These are phyloP conservation scores for Drosophila quadrilineata DNA, from an alignment of 1,140 invertebrate species.

Conservation along the genomic window DNA sequence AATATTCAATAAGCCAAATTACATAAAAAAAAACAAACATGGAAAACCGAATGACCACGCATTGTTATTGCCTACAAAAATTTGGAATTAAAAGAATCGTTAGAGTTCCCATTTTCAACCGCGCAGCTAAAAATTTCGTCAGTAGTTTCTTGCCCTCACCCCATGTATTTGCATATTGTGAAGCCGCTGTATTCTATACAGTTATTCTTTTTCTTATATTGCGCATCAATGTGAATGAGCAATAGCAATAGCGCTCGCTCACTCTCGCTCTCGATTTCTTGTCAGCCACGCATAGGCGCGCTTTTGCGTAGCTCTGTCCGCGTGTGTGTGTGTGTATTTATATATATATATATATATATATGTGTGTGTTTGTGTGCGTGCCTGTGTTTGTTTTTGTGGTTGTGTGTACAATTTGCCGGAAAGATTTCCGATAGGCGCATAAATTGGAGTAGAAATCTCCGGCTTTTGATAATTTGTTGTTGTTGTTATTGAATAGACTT, in stretches of 20 bases:
- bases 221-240: constrained; percentile 72
- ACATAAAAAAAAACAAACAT: constrained; percentile 62
- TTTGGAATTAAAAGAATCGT: constrained; percentile 5
- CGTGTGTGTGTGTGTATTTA: background rate
- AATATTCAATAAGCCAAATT: constrained; percentile 68
- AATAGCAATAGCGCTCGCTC: constrained; percentile 56
- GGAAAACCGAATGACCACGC: constrained; percentile 14
- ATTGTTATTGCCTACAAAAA: background rate
- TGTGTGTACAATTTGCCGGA: constrained; percentile 41
- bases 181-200: constrained; percentile 40
- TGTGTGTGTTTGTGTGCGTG: constrained; percentile 9
- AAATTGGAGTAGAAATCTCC: background rate
- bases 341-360: background rate
- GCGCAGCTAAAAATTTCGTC: constrained; percentile 50
- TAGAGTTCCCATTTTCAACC: constrained; percentile 48
- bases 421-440: constrained; percentile 41
- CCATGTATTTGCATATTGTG: constrained; percentile 30
- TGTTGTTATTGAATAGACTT: too few relatives aligned
- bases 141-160: constrained; percentile 55
- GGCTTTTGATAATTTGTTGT: too few relatives aligned
- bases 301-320: constrained; percentile 5
- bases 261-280: constrained; percentile 30
- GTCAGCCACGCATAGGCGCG: constrained; percentile 21
- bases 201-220: constrained; percentile 71
- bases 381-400: too few relatives aligned